Evolutionary conservation across 1,140 invertebrate species (phyloP).

Genomic region (Chymomyza costata): DNA sequence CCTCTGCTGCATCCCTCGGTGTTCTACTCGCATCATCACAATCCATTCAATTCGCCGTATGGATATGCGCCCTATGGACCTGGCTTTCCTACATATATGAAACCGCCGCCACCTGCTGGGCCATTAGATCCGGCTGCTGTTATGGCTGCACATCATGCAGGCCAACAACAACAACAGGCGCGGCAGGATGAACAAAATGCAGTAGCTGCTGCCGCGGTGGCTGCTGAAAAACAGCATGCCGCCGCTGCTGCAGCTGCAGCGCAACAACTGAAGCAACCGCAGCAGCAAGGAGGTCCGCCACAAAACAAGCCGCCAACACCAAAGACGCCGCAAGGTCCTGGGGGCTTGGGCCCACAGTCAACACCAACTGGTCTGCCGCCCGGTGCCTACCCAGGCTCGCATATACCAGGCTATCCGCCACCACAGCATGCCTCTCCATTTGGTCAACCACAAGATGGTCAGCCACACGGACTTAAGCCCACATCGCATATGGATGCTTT

Average conservation of each 20-base stretch:
- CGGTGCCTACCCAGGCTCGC: conserved; percentile 66
- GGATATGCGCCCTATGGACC: conserved; percentile 72
- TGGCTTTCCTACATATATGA: conserved; percentile 72
- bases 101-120: conserved; percentile 63
- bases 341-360: conserved; percentile 47
- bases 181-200: conserved; percentile 57
- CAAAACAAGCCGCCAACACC: conserved; percentile 74
- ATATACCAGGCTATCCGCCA: conserved; percentile 67
- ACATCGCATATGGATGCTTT: conserved; percentile 79
- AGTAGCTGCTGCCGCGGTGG: conserved; percentile 44
- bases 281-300: conserved; percentile 32
- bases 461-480: conserved; percentile 59
- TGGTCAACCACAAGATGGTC: conserved; percentile 66
- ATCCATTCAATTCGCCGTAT: conserved; percentile 74
- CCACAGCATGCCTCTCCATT: conserved; percentile 60
- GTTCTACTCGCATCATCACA: conserved; percentile 72
- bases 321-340: conserved; percentile 67
- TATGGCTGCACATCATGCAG: conserved; percentile 66
- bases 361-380: conserved; percentile 67
- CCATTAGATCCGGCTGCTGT: conserved; percentile 65
- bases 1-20: conserved; percentile 73
- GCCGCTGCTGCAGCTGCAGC: conserved; percentile 43
- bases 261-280: conserved; percentile 19
- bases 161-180: conserved; percentile 40
- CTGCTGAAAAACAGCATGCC: conserved; percentile 55